Base-by-base conservation (phyloP, 2,797 vertebrate genomes). In the Alauda arvensis region DNA sequence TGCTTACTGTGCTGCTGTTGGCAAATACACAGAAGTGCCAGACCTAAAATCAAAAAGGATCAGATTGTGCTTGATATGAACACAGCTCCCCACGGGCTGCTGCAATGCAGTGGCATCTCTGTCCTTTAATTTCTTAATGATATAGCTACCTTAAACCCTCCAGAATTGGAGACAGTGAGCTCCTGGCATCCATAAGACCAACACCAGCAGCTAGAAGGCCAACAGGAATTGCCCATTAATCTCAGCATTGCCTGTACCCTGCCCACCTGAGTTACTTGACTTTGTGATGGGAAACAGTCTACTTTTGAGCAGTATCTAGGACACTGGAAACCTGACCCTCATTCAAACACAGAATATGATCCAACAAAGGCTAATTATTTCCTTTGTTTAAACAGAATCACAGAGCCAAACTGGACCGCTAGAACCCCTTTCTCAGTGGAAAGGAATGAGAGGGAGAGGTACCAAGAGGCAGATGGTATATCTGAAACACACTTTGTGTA, bases 341-440 rank as follows among this genome's bases (percentile, higher is more conserved):
- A 55, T 70, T 85, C 71, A 84, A 68, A 65, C 43, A 77, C 1
- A 1, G 40, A 7, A 0, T 53, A 37, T 46, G 76, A 88, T 29
- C 56, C 57, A 94, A 90, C 85, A 90, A 92, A 85, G 43, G 43
- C 48, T 79, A 61, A 77, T 87, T 90, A 87, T 90, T 94, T 61
- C 57, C 19, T 42, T n/a, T 4, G 14, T 87, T 71, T 60, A 60
- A 88, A 63, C 28, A 90, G 70, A 70, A 70, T 77, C 26, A 4
- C 0, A 6, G 69, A 85, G 56, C 49, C 75, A 85, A 51, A 48
- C 31, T 45, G 51, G 40, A 63, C 53, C 51, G 67, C 63, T 43
- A 89, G 37, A 75, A 87, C 29, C 40, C 39, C 34, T 49, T 65
- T 84, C 63, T 65, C 78, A 83, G 51, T 15, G 29, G 55, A 84